Evolutionary conservation across 2,113 vertebrate genomes (phyloP), one percentile per base, ranked within the genome.

Genomic region (Irena cyanogastra): DNA sequence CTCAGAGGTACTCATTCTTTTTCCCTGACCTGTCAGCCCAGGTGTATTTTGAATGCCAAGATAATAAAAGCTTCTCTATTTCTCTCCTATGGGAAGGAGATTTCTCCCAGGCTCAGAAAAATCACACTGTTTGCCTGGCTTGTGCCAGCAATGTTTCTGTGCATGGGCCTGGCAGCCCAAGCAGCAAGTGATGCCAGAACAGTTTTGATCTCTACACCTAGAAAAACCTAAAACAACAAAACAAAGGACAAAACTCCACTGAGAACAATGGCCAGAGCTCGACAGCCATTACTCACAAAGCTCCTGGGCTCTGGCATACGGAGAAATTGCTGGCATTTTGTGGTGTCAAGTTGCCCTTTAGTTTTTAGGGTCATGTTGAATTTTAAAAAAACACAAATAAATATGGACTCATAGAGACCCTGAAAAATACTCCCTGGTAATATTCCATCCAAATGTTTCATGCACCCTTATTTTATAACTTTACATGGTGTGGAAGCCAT

Each of bases 301-400:
- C 17, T 91, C 60, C 50, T 81, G 64, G 37, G 68, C 63, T 61
- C 68, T 61, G 26, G n/a, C 81, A 30, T 54, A 39, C 31, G 10
- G 90, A 79, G 78, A 71, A 47, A 19, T 66, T 30, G 6, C 21
- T 63, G 71, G 83, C 20, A 65, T 80, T 77, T 85, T 83, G 37
- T 17, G 37, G 20, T 6, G 6, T 68, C 49, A 85, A 75, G 41
- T 49, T 94, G 52, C 53, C 45, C 74, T 79, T 37, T 15, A 30
- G 65, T 53, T 95, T 76, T 64, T 39, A 65, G 44, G 57, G 52
- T 81, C 78, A 71, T 41, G 19, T 72, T 81, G 81, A 84, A 89
- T 82, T 89, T 89, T 53, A 87, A 87, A 47, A 94, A 91, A 84
- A 61, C 53, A 82, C 47, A 79, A 91, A 84, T 64, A 75, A 76